These are phyloP conservation scores for Brachymystax lenok DNA, from an alignment of 2,797 vertebrate genomes.

Conservation along the genomic window DNA sequence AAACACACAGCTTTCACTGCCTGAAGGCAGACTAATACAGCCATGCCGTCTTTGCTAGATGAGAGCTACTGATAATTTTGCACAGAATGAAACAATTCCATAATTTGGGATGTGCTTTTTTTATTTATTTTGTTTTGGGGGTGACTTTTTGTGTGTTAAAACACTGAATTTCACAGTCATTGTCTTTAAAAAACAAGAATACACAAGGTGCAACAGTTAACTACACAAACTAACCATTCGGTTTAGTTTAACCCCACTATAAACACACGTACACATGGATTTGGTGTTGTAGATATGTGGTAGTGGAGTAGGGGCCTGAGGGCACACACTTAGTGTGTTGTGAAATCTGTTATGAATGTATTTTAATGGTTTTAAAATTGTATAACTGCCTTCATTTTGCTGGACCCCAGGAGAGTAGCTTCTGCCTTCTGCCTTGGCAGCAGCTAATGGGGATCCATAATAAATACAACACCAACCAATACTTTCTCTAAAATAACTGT, in stretches of 20 bases:
- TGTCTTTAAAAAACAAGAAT: no score
- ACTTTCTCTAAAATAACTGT: background rate
- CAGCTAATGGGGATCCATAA: no score
- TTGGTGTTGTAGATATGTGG: no score
- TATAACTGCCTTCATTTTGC: no score
- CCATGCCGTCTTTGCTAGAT: conserved; percentile 39
- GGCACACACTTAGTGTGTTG: no score
- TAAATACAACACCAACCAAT: background rate
- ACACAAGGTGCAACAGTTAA: background rate
- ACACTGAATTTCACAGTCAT: conserved; percentile 52
- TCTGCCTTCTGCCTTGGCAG: no score
- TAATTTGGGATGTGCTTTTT: conserved; percentile 16
- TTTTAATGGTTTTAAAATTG: no score
- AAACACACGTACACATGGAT: no score
- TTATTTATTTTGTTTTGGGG: conserved; percentile 6
- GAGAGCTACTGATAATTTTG: conserved; percentile 48
- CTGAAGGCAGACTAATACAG: conserved; percentile 33
- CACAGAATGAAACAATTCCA: conserved; percentile 50
- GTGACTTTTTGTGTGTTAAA: conserved; percentile 31
- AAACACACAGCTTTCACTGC: conserved; percentile 39
- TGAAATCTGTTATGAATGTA: no score
- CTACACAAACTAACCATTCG: no score
- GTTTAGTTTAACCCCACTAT: background rate
- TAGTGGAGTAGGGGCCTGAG: no score
- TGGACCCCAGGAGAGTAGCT: no score